Conservation (phyloP, 2,797 vertebrate species). For the Tangara arthus region DNA sequence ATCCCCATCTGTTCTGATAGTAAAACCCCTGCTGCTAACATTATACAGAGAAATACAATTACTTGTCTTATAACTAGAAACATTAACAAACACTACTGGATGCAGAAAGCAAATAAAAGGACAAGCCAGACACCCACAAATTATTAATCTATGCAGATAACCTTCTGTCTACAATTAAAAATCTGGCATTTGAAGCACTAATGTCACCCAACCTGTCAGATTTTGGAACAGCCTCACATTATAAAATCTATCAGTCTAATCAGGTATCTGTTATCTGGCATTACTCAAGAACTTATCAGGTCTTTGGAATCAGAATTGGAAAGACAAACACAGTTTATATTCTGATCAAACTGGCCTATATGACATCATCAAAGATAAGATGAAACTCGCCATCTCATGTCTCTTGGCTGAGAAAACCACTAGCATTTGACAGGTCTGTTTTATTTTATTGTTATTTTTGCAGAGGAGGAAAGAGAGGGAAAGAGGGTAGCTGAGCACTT, state of each 20-base stretch:
- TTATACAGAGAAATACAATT: not conserved
- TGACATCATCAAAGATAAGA: not conserved
- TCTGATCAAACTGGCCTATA: not conserved
- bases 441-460: not conserved
- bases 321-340: not conserved
- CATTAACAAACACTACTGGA: not conserved
- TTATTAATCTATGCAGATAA: constrained; percentile 47
- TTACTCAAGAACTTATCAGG: not conserved
- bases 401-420: not conserved
- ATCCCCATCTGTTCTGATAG: constrained; percentile 35
- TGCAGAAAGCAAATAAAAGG: constrained; percentile 6
- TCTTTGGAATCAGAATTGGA: not conserved
- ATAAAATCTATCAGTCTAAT: not conserved
- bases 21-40: constrained; percentile 2
- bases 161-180: constrained; percentile 27
- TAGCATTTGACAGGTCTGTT: not conserved
- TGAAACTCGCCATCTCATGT: not conserved
- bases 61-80: constrained; percentile 10
- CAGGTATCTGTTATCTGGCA: not conserved
- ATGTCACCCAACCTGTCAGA: not conserved
- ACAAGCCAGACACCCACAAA: not conserved
- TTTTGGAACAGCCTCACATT: not conserved
- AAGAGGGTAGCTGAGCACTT: not conserved
- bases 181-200: not conserved
- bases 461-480: not conserved